phyloP scores from a whole-genome alignment of 1,140 invertebrate genomes.

The Pseudachorutes palmiensis region DNA sequence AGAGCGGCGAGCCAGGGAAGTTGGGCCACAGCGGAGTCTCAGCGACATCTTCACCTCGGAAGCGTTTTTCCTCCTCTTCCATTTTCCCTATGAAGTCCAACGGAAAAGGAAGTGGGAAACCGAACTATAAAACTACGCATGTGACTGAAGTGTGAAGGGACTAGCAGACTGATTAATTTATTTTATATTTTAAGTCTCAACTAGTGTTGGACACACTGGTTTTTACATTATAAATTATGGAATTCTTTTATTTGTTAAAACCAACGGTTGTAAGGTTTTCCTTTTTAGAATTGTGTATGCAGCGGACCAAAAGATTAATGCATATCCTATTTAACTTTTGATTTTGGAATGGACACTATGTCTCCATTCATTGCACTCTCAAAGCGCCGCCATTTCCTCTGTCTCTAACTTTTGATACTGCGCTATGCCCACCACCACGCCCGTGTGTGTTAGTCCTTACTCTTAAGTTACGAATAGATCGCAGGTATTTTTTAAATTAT shows the following conservation, averaged over 20 bases:
- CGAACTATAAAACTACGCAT: constrained; percentile 32
- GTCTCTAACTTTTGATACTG: too few relatives aligned
- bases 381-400: too few relatives aligned
- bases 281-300: too few relatives aligned
- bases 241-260: background rate
- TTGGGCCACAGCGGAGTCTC: constrained; percentile 11
- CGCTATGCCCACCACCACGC: too few relatives aligned
- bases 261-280: background rate
- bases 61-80: constrained; percentile 15
- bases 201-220: too few relatives aligned
- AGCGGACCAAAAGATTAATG: constrained; percentile 9
- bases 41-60: constrained; percentile 3
- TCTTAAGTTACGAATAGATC: too few relatives aligned
- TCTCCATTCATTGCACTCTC: too few relatives aligned
- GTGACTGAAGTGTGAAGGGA: constrained; percentile 32
- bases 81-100: constrained; percentile 13
- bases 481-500: too few relatives aligned
- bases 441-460: too few relatives aligned
- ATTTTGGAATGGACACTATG: too few relatives aligned
- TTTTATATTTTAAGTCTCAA: background rate
- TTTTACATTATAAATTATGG: too few relatives aligned
- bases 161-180: background rate
- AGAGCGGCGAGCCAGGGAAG: background rate
- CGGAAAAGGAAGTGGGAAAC: constrained; percentile 6
- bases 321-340: constrained; percentile 6